phyloP scores from a whole-genome alignment of 2,888 invertebrate genomes.

The Metellina segmentata region DNA sequence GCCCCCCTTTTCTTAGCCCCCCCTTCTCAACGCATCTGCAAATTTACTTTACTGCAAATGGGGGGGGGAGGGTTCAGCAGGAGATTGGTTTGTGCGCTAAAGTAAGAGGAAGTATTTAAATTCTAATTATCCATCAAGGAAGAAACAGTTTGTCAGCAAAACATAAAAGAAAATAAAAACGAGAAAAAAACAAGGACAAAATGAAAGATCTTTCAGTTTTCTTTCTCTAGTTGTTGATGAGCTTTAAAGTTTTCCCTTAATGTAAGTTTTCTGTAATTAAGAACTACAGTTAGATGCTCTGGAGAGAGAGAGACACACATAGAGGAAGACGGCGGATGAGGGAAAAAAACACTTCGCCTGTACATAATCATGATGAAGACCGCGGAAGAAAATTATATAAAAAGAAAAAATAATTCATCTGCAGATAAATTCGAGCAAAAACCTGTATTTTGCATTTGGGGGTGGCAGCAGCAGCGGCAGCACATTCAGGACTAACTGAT shows the following conservation, averaged over 20 bases:
- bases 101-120: constrained; percentile 74
- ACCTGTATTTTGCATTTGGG: constrained; percentile 73
- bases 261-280: constrained; percentile 77
- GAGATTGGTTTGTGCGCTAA: constrained; percentile 55
- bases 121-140: constrained; percentile 74
- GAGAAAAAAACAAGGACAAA: constrained; percentile 39
- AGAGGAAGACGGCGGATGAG: background rate
- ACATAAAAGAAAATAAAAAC: constrained; percentile 46
- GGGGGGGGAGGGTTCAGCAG: constrained; percentile 8
- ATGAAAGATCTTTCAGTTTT: constrained; percentile 74
- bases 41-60: constrained; percentile 46
- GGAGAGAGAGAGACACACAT: constrained; percentile 14
- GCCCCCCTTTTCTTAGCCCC: too few relatives aligned
- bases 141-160: constrained; percentile 74
- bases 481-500: constrained; percentile 69
- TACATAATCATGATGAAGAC: constrained; percentile 74
- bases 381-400: constrained; percentile 66
- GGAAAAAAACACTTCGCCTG: constrained; percentile 36
- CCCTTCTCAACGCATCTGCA: constrained; percentile 20
- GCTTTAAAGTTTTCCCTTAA: constrained; percentile 76
- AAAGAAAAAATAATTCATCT: constrained; percentile 64
- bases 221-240: constrained; percentile 68
- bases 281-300: constrained; percentile 71
- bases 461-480: constrained; percentile 34
- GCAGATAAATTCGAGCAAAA: constrained; percentile 68